Percentiles rank a stretch among this genome's conserved stretches.
phyloP scores from a whole-genome alignment of 2,113 vertebrate genomes.

The Upupa epops region DNA sequence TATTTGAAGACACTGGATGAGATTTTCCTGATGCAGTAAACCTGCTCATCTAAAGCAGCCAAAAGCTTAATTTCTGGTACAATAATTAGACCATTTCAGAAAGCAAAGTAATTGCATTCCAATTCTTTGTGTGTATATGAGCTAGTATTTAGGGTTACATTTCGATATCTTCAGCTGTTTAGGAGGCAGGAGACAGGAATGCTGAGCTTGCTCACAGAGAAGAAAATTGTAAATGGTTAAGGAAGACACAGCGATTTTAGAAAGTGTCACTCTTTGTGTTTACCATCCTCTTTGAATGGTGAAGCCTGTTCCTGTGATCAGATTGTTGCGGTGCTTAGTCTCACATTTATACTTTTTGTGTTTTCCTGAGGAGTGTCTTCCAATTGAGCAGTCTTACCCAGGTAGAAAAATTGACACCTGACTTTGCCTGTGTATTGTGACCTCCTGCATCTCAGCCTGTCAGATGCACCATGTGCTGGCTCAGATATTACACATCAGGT shows the following conservation, averaged over 20 bases:
- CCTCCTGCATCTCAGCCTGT: neutral
- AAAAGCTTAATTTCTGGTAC: neutral
- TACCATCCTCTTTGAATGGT: neutral
- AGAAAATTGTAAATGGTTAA: neutral
- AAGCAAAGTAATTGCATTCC: neutral
- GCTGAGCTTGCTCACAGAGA: neutral
- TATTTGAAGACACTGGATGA: neutral
- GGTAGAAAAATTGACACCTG: neutral
- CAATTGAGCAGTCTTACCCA: neutral
- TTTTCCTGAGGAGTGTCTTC: neutral
- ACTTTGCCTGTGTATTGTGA: neutral
- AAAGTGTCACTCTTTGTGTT: neutral
- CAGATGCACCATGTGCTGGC: fast-evolving
- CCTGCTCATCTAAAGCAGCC: neutral
- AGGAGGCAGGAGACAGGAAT: neutral
- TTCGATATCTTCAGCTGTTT: neutral
- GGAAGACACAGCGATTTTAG: neutral
- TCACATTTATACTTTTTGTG: neutral
- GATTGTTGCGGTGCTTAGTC: neutral
- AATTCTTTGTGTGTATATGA: neutral
- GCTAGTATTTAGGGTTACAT: neutral
- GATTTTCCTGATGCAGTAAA: neutral
- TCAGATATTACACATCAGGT: neutral
- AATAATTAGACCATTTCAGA: neutral
- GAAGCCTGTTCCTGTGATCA: neutral